Base-by-base conservation (phyloP, 2,797 vertebrate genomes). In the Anguilla megastoma region DNA sequence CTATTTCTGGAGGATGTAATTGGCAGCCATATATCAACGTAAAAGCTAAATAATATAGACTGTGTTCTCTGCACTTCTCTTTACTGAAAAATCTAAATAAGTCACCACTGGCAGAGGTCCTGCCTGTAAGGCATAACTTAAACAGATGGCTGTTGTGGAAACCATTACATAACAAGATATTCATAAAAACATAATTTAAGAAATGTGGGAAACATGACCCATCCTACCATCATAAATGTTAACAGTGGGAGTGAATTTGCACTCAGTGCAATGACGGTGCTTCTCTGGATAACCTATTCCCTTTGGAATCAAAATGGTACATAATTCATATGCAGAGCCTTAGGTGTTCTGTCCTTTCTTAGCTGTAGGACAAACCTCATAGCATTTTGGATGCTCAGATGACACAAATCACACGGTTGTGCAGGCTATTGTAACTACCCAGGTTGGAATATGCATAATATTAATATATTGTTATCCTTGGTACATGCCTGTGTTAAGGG, bases 1-100 rank as follows among this genome's bases (percentile, higher is more conserved):
- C 50, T 48, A 84, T 52, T 84, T 84, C 82, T 84, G 76, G 76
- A 80, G 18, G 33, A 80, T 48, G 48, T 84, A n/a, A 52, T 52
- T 84, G 82, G 50, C 36, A 54, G 7, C 18, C 21, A 84, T 52
- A 84, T 52, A 54, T 54, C 82, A 54, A 84, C 27, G 7, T 52
- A 16, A 52, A 45, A 56, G 48, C 14, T 30, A 24, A 30, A 12
- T 27, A 52, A 84, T 54, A 52, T 21, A 52, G 21, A 54, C n/a
- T 54, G 82, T 54, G 45, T 14, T 45, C 82, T 24, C 82, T n/a
- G 48, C 45, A 84, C 6, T 54, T 52, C 18, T n/a, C 41, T 83
- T 30, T n/a, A 48, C 16, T 27, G 48, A 84, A 84, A 54, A 10
- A 41, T 41, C 5, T 36, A 50, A 83, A 45, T 50, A n/a, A 76